Conservation (phyloP, 2,113 vertebrate genomes). For the Ceyx melanurus region DNA sequence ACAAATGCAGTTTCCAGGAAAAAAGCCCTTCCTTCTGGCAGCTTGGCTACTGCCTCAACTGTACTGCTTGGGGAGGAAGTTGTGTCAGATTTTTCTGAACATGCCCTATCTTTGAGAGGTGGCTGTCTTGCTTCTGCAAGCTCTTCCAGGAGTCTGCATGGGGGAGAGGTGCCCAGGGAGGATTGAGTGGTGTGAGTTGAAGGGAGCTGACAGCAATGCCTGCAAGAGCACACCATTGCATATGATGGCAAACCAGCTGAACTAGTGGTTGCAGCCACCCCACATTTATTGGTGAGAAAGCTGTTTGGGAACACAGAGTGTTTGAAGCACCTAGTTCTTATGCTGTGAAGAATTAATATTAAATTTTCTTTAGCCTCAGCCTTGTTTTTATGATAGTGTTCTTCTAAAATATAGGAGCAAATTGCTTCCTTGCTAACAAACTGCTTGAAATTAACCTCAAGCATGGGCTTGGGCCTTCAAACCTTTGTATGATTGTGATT, state of each 20-base stretch:
- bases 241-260: neutral
- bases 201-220: neutral
- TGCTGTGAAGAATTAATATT: neutral
- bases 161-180: neutral
- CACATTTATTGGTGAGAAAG: neutral
- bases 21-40: neutral
- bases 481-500: neutral
- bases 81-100: neutral
- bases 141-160: neutral
- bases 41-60: neutral
- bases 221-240: neutral
- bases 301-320: neutral
- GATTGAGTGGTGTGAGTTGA: neutral
- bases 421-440: neutral
- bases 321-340: neutral
- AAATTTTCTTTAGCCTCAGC: neutral
- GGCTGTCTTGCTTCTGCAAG: neutral
- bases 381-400: neutral
- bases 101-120: neutral
- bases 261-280: neutral
- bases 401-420: neutral
- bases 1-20: neutral
- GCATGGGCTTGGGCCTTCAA: neutral
- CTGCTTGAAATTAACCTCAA: conserved; percentile 6
- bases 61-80: neutral